These are phyloP conservation scores for Bradypodion pumilum DNA, from an alignment of 2,797 vertebrate species.

Conservation along the genomic window DNA sequence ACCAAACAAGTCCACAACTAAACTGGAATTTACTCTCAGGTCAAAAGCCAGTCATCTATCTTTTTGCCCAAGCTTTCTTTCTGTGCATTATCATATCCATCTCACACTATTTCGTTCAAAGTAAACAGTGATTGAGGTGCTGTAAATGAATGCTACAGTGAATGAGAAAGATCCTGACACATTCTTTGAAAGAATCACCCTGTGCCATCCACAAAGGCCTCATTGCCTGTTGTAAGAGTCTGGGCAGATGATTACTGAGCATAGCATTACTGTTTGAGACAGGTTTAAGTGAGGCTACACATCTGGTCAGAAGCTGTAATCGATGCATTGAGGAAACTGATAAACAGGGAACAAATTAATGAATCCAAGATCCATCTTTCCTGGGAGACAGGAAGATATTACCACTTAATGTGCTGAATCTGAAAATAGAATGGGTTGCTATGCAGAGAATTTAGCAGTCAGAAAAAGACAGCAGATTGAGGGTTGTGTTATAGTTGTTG, in stretches of 20 bases:
- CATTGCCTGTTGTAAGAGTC: not conserved
- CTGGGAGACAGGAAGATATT: not conserved
- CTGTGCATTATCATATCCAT: not conserved
- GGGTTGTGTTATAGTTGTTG: not conserved
- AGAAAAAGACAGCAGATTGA: not conserved
- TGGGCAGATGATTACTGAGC: not conserved
- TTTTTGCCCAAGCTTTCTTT: not conserved
- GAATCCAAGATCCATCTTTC: not conserved
- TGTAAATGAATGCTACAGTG: not conserved
- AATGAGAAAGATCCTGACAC: not conserved
- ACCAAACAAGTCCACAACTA: not conserved
- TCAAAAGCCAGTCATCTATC: constrained; percentile 1
- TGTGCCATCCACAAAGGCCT: too few species aligned
- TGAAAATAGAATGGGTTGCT: constrained; percentile 16
- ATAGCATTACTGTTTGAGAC: not conserved
- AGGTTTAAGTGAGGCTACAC: not conserved
- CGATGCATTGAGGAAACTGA: not conserved
- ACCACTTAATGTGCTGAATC: not conserved
- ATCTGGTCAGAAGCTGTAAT: not conserved
- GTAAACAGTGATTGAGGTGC: not conserved
- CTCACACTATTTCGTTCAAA: not conserved
- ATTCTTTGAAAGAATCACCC: not conserved
- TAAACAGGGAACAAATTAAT: not conserved
- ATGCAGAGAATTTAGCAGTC: not conserved
- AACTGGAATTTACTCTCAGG: not conserved